Conservation (phyloP, 1,140 invertebrate species). For the Drosophila bipectinata region DNA sequence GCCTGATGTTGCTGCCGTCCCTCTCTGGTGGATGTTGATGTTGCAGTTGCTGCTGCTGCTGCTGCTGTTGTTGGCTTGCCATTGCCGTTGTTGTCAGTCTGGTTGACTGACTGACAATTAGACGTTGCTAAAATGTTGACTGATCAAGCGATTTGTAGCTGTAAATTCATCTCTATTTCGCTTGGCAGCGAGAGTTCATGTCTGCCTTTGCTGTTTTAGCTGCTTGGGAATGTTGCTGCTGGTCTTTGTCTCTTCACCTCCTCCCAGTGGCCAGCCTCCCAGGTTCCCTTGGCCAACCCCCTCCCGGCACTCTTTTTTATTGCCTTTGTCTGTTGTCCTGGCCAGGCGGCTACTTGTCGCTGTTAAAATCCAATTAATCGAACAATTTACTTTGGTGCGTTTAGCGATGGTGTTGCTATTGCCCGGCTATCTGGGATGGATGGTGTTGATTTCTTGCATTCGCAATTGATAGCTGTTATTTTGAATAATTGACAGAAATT, state of each 20-base stretch:
- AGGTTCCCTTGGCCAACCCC: neutral
- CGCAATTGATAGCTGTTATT: conserved; percentile 46
- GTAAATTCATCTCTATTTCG: conserved; percentile 83
- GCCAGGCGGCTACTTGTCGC: conserved; percentile 78
- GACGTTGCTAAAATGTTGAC: conserved; percentile 82
- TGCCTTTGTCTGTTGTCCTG: conserved; percentile 46
- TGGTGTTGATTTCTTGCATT: conserved; percentile 10
- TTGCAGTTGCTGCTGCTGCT: conserved; percentile 3
- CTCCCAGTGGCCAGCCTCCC: neutral
- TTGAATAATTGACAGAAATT: conserved; percentile 14
- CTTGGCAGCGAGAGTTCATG: conserved; percentile 67
- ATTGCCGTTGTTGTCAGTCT: conserved; percentile 32
- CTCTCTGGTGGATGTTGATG: neutral
- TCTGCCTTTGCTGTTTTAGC: conserved; percentile 21
- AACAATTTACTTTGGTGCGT: conserved; percentile 83
- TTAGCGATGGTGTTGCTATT: conserved; percentile 73
- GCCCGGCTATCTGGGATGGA: conserved; percentile 22
- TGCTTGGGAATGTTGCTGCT: conserved; percentile 38
- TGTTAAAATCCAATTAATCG: conserved; percentile 84
- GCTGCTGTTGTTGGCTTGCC: conserved; percentile 15
- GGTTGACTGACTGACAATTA: conserved; percentile 79
- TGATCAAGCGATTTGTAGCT: conserved; percentile 84
- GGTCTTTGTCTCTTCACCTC: neutral
- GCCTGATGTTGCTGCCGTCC: conserved; percentile 19
- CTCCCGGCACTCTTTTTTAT: conserved; percentile 34